phyloP scores from a whole-genome alignment of 2,797 vertebrate species.

The Scolopax bukidnonensis region DNA sequence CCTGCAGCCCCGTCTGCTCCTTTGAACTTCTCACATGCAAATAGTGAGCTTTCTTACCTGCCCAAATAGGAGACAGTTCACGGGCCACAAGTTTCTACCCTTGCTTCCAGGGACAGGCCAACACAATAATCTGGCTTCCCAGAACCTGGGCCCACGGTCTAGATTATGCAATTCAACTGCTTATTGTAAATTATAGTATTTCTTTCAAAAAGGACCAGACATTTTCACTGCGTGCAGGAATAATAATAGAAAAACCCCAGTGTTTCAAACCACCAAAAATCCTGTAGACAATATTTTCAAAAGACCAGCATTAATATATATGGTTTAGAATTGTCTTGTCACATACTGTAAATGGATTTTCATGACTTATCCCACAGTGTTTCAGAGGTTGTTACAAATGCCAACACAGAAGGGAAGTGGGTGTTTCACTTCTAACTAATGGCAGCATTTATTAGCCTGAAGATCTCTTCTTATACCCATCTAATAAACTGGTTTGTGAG shows the following conservation, averaged over 20 bases:
- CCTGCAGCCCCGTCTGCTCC: not conserved
- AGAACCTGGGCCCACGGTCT: not conserved
- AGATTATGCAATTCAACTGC: not conserved
- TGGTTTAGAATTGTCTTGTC: not conserved
- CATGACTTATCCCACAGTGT: slow-evolving; percentile 3
- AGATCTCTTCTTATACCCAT: slow-evolving; percentile 32
- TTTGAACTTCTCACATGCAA: not conserved
- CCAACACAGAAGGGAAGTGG: slow-evolving; percentile 13
- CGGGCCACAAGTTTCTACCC: not conserved
- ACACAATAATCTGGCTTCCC: not conserved
- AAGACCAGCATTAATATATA: not conserved
- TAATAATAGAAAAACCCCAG: rapidly evolving
- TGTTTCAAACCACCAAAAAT: not conserved
- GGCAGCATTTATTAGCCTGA: slow-evolving; percentile 41
- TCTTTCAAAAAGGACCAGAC: not conserved
- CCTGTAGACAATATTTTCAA: not conserved
- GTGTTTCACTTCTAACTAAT: slow-evolving; percentile 49
- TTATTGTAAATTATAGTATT: not conserved
- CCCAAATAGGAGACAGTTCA: not conserved
- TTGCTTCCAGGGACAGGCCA: not conserved
- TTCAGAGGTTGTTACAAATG: slow-evolving; percentile 43
- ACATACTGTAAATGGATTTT: not conserved
- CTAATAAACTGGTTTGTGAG: slow-evolving; percentile 49
- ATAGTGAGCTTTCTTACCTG: not conserved
- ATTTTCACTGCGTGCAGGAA: not conserved